Base-by-base conservation (phyloP, 2,888 invertebrate genomes). In the Ditylenchus weischeri region DNA sequence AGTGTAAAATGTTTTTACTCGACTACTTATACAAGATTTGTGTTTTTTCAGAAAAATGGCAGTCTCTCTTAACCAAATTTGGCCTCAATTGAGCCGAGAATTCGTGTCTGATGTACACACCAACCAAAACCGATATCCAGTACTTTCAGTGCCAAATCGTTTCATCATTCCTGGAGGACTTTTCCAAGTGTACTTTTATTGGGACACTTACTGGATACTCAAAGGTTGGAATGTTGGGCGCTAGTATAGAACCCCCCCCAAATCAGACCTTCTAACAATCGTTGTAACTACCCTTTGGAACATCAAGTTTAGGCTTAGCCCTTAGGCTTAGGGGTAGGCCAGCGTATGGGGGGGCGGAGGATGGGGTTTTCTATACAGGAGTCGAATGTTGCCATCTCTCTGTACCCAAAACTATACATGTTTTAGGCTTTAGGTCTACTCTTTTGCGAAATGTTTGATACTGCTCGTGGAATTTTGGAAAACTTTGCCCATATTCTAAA, bases 121-220 rank as follows among this genome's bases (percentile, higher is more conserved):
- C 5, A 69, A 82, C 58, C 79, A 76, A 7, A 71, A 78, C 0
- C 70, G 77, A 48, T 92, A 92, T 85, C 93, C 92, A 69, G 89
- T 93, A 73, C 90, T 93, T 77, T 90, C 90, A 73, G 90, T 93
- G 1, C 88, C 90, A 0, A 87, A 93, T 83, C 84, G 84, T 3
- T 85, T 85, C 67, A 84, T 86, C 59, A 90, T 93, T 88, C 91
- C n/a, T 80, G 91, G 82, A 88, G 91, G 85, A 15, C 87, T 93
- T 73, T 86, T 86, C 75, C 77, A 85, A 64, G 85, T 85, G 71
- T 84, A 85, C 60, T 93, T 92, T 84, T 93, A 93, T 84, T 93
- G 93, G 93, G 93, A 94, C 84, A 91, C 92, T 0, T 93, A 90
- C 83, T 94, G 93, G 93, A 90, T 92, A 66, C 87, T 93, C 74